phyloP scores from a whole-genome alignment of 2,113 vertebrate species.

The Puma concolor region DNA sequence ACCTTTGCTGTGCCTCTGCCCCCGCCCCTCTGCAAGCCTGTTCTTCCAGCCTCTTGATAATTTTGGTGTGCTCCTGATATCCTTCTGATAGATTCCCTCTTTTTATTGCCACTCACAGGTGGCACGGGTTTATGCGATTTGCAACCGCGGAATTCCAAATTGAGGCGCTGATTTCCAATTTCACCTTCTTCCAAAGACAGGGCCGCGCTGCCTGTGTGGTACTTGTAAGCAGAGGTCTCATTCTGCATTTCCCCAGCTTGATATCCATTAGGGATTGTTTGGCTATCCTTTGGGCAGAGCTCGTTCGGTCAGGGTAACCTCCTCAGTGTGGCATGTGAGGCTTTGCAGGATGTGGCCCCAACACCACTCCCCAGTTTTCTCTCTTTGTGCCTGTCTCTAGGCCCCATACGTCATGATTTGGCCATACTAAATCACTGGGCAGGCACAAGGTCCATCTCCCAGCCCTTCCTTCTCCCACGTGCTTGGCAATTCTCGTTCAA shows the following conservation, averaged over 20 bases:
- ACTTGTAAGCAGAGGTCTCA: background rate
- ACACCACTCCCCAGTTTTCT: background rate
- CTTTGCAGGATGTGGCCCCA: background rate
- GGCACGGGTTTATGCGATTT: background rate
- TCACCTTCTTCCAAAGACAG: background rate
- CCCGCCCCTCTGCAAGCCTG: background rate
- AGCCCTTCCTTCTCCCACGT: background rate
- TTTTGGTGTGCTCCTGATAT: background rate
- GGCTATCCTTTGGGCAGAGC: background rate
- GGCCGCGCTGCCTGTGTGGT: background rate
- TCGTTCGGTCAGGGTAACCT: background rate
- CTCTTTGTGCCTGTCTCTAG: background rate
- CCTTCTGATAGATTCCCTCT: background rate
- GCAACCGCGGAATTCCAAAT: background rate
- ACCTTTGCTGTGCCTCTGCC: background rate
- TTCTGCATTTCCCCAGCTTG: background rate
- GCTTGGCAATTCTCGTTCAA: background rate
- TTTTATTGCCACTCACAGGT: background rate
- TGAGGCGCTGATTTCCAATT: background rate
- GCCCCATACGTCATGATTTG: background rate
- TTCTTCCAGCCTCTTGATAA: background rate
- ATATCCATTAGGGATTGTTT: background rate
- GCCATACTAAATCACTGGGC: background rate
- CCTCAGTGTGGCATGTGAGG: background rate
- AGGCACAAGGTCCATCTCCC: background rate